These are phyloP conservation scores for Ceriagrion tenellum DNA, from an alignment of 2,888 invertebrate genomes.

Conservation along the genomic window DNA sequence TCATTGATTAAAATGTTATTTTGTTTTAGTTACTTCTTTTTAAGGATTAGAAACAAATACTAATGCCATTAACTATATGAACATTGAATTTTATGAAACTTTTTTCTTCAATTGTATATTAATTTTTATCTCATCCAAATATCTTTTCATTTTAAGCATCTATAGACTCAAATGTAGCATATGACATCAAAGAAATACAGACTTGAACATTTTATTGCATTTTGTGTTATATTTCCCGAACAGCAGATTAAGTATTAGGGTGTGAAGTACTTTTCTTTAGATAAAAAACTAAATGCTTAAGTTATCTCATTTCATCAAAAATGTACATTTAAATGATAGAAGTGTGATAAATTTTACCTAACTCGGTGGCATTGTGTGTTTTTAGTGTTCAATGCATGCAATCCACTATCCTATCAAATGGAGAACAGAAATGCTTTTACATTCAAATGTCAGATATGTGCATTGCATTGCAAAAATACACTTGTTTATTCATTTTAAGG, in stretches of 20 bases:
- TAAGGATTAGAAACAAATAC: not conserved
- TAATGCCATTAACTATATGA: not conserved
- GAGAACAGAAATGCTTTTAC: not conserved
- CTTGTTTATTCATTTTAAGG: not conserved
- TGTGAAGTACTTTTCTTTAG: not conserved
- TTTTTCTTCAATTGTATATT: not conserved
- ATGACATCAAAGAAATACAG: not conserved
- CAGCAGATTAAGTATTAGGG: not conserved
- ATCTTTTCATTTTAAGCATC: not conserved
- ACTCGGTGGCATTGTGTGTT: not conserved
- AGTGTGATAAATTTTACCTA: not conserved
- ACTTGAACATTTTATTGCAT: not conserved
- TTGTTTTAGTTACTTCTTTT: constrained; percentile 17
- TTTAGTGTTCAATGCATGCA: not conserved
- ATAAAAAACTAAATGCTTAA: not conserved
- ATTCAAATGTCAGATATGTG: not conserved
- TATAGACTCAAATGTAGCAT: not conserved
- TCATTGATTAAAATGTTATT: constrained; percentile 10
- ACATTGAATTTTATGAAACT: not conserved
- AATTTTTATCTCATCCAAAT: not conserved
- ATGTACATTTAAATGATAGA: not conserved
- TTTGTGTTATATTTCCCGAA: not conserved
- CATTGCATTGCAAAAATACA: not conserved
- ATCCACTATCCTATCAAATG: not conserved
- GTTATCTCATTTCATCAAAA: not conserved